Evolutionary conservation across 1,140 invertebrate genomes (phyloP), one percentile per base, ranked within the genome.

Genomic region (Panagrolaimus sp.): DNA sequence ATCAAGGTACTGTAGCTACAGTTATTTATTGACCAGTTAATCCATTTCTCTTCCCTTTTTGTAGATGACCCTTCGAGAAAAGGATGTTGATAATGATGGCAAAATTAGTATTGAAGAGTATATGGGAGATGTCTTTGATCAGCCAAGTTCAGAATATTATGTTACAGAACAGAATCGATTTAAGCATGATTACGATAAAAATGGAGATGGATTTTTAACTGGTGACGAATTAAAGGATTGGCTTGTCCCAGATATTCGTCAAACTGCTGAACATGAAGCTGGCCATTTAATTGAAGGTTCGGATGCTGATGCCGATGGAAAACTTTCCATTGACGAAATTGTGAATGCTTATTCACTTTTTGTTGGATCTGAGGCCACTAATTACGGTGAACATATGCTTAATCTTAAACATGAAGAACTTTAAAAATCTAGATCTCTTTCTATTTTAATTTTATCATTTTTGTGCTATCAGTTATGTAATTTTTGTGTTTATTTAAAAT

Each of bases 311-410:
- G 89, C 90, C 72, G 92, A 97, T 84, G 89, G 89, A 70, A 83
- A 89, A 71, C 86, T 98, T 12, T 89, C 89, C 0, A 91, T 90
- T 82, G 85, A 90, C 8, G 95, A 98, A 87, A 89, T 98, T 63
- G 82, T 96, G 0, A 87, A 89, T 17, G 90, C 94, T 83, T 90
- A 96, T 83, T 90, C 94, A 71, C 88, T 90, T 47, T 98, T 97
- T 86, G 93, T 97, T 15, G 93, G 94, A 15, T 94, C 91, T 83
- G 93, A 96, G 87, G 93, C 90, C 0, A 94, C 93, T n/a, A 91
- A 94, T 82, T 96, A 92, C 85, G 93, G 92, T 3, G 89, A 93
- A 80, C 91, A 94, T 83, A 87, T 94, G 46, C 88, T 90, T 64
- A 89, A 90, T 76, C 88, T 91, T 66, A 89, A 47, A 32, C 79